Base-by-base conservation (phyloP, 2,797 vertebrate genomes). In the Microchirus variegatus region DNA sequence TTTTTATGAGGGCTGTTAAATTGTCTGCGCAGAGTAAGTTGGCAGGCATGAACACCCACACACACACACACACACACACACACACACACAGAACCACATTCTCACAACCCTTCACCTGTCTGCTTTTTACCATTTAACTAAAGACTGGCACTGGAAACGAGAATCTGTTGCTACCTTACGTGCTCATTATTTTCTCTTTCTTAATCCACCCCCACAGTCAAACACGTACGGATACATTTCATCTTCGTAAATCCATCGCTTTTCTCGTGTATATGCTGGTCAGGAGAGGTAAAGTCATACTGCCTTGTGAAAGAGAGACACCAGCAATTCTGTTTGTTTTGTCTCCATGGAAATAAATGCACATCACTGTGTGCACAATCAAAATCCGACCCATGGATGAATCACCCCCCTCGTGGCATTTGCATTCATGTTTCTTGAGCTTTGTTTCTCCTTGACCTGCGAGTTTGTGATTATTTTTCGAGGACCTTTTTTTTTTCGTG, bases 1-100 rank as follows among this genome's bases (percentile, higher is more conserved):
- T 71, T 90, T 87, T 91, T 89, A 90, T 64, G 64, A 77, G 66
- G 43, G 61, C 46, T 76, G 68, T 87, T 88, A 90, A 90, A 85
- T 63, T 67, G 58, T 82, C 81, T 77, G 48, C 71, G 81, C 69
- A 53, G 53, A 72, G 59, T 15, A 5, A 31, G 59, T 78, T 88
- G 79, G 75, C 64, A 72, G 65, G 64, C 72, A 64, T 47, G 61
- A 64, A 67, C 51, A 18, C 53, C 57, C 59, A 52, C 55, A 2
- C 13, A 76, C 50, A 3, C 17, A 45, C 41, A 15, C 53, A 64
- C 70, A 68, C 58, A 57, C 72, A 69, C 53, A 67, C n/a, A n/a
- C n/a, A 18, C 53, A 59, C 59, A 52, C 55, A 2, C 13, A 76
- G 53, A 3, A 18, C 48, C 41, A 15, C 53, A 64, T 72, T 70